Evolutionary conservation across 2,797 vertebrate species (phyloP), one percentile per base, ranked within the genome.

Genomic region (Trachurus trachurus): DNA sequence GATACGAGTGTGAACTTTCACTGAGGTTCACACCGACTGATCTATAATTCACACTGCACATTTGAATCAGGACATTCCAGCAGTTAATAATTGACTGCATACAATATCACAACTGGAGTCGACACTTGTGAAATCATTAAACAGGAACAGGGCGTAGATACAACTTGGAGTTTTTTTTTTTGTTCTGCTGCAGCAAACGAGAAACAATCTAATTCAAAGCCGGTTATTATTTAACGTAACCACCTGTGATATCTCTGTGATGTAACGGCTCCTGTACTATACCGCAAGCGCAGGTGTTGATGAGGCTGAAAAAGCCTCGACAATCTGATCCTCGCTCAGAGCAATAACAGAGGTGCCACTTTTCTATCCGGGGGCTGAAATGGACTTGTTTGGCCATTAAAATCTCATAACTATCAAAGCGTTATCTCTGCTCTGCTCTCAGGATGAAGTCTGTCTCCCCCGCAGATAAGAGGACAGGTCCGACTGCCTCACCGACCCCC

Each of bases 11-110:
- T 16, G 80, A 78, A 60, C 66, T 40, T 13, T 44, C 6, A 10
- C n/a, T 1, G 19, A 65, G 50, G 37, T 67, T 57, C 39, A 64
- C 26, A 26, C 26, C 26, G 26, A 0, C 56, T 66, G 44, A 74
- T 71, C 61, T 21, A n/a, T 70, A 50, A 67, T 37, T 82, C 54
- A 17, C 37, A 0, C 50, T 19, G 45, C 37, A 31, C 34, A 17
- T 75, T 21, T 71, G 45, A 64, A 34, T 31, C 54, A 17, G 58
- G 54, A 84, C 34, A 37, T 70, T 39, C 71, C 66, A n/a, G 60
- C 52, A 34, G 72, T 83, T 83, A 75, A 84, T 81, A 45, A 67
- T 53, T 56, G 49, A 84, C 50, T 52, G 6, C 54, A 34, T 2
- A 31, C 26, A 53, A 21, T 49, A 37, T 26, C 11, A 61, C 58